Evolutionary conservation across 2,113 vertebrate genomes (phyloP).

Genomic region (Orcinus orca): DNA sequence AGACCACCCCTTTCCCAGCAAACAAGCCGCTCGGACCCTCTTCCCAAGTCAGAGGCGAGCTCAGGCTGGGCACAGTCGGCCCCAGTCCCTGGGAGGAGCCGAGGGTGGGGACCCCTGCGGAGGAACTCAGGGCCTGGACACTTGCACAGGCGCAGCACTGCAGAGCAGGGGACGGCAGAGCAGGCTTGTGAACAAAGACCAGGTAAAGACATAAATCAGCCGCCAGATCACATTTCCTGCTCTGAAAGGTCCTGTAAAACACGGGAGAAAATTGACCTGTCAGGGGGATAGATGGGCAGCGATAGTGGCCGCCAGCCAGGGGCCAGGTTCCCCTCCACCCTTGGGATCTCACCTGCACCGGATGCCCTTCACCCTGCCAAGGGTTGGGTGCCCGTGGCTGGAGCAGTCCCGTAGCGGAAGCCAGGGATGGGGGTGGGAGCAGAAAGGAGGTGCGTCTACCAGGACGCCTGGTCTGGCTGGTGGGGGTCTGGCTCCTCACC

Average conservation of each 20-base stretch:
- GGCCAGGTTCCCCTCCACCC: background rate
- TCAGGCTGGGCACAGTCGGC: background rate
- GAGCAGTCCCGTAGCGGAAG: background rate
- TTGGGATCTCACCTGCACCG: rapidly evolving
- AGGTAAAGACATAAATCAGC: slow-evolving; percentile 75
- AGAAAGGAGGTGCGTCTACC: rapidly evolving
- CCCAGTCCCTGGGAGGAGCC: background rate
- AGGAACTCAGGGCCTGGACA: background rate
- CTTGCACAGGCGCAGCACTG: background rate
- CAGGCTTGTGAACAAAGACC: slow-evolving; percentile 68
- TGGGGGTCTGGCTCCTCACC: background rate
- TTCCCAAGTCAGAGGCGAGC: background rate
- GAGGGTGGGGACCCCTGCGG: background rate
- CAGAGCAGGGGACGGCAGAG: background rate
- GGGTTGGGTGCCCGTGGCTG: background rate
- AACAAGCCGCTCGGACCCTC: rapidly evolving
- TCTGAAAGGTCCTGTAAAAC: slow-evolving; percentile 76
- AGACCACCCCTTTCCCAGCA: background rate
- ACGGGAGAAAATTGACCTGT: slow-evolving; percentile 77
- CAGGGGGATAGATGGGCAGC: slow-evolving; percentile 75
- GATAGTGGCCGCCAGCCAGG: background rate
- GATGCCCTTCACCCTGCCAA: rapidly evolving
- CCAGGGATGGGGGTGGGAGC: rapidly evolving
- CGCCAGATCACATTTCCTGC: slow-evolving; percentile 63
- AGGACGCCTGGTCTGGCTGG: background rate